Evolutionary conservation across 2,797 vertebrate genomes (phyloP).

Genomic region (Cephalopachus bancanus): DNA sequence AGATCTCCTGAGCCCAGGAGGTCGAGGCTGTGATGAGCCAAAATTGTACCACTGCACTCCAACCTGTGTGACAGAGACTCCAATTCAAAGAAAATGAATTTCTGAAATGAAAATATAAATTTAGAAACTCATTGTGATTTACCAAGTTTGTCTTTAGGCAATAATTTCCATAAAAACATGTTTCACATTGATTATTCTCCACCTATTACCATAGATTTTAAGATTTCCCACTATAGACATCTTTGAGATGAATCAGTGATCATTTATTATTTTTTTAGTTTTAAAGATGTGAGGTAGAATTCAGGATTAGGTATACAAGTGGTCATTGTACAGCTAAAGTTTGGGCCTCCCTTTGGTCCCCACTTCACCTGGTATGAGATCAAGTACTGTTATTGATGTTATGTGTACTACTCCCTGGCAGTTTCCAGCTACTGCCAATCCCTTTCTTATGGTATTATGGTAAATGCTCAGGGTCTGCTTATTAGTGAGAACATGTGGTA

Average conservation of each 20-base stretch:
- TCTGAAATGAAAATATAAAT: not conserved
- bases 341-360: too few relatives aligned
- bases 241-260: not conserved
- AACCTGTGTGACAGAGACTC: not conserved
- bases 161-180: not conserved
- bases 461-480: too few relatives aligned
- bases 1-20: not conserved
- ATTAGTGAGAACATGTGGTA: too few relatives aligned
- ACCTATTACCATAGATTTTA: not conserved
- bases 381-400: too few relatives aligned
- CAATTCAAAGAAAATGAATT: not conserved
- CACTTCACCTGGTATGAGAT: too few relatives aligned
- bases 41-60: not conserved
- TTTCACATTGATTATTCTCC: not conserved
- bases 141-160: conserved; percentile 13
- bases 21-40: not conserved
- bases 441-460: too few relatives aligned
- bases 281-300: too few relatives aligned
- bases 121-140: not conserved
- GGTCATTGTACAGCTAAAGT: too few relatives aligned
- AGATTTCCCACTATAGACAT: not conserved
- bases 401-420: too few relatives aligned
- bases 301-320: too few relatives aligned
- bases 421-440: too few relatives aligned
- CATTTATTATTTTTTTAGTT: not conserved